Base-by-base conservation (phyloP, 2,113 vertebrate genomes). In the Pachypanchax playfairii region DNA sequence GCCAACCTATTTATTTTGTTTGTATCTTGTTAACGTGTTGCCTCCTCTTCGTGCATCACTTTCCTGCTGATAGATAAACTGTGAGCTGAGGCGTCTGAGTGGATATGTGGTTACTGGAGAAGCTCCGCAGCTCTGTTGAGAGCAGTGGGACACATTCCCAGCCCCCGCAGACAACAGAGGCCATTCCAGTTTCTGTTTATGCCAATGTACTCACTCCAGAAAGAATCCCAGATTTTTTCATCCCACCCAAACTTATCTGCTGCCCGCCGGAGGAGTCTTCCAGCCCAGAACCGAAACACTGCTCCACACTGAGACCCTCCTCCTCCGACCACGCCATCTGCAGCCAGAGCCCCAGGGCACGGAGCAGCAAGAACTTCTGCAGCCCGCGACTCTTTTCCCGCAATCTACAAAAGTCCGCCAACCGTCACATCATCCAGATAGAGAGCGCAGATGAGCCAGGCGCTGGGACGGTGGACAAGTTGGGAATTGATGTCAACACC, bases 191-290 rank as follows among this genome's bases (percentile, higher is more conserved):
- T 36, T 81, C 87, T 17, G 87, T 93, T 20, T 95, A 96, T 80
- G 95, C 94, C 89, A 99, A 99, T 17, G 95, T 99, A 62, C 93
- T 99, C 69, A 98, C 97, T 5, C 97, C 96, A 0, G 94, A 96
- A 74, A 98, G 96, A 72, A 99, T 98, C 78, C 97, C 97, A 0
- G 94, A 98, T 80, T 98, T 99, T 79, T 98, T 98, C 79, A 98
- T 98, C 75, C 97, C 97, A 0, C 97, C 96, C 2, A 98, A 96
- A 80, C 91, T 99, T 11, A 90, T 93, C 2, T 91, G 92, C 4
- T 92, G 90, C 1, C 94, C 96, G 0, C 69, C 94, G 0, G 96
- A 98, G 0, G 95, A 96, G 14, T 47, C 86, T 7, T 50, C 59
- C 1, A 82, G 88, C 2, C 72, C 89, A 0, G 94, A 95, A 1